These are phyloP conservation scores for Amblyornis subalaris DNA, from an alignment of 2,113 vertebrate genomes.

Conservation along the genomic window DNA sequence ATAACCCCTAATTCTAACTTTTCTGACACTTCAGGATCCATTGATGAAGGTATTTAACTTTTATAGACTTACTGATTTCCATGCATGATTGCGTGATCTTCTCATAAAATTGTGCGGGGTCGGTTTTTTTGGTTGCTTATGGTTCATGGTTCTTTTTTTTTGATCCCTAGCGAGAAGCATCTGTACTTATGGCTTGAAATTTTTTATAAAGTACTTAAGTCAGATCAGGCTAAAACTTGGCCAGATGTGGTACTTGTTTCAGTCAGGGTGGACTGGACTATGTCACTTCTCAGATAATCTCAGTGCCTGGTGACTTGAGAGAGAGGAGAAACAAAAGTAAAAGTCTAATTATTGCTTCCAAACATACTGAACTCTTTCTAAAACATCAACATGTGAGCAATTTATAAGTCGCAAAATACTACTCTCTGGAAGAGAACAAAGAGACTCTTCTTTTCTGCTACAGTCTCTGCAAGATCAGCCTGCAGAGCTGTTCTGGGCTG, in stretches of 20 bases:
- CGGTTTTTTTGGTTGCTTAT: neutral
- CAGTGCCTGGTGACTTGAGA: neutral
- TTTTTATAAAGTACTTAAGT: neutral
- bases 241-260: neutral
- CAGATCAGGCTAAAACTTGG: neutral
- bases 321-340: neutral
- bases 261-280: neutral
- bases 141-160: neutral
- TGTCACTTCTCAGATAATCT: neutral
- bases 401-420: neutral
- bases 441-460: neutral
- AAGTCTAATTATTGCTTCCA: neutral
- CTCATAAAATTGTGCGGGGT: neutral
- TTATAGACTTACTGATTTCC: neutral
- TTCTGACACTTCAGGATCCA: neutral
- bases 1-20: neutral
- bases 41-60: neutral
- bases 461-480: neutral
- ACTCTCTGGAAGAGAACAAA: neutral
- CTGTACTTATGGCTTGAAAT: neutral
- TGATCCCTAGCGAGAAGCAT: neutral
- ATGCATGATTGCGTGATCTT: neutral
- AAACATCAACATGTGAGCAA: neutral
- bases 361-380: neutral
- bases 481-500: neutral